phyloP scores from a whole-genome alignment of 2,888 invertebrate genomes.

The Pseudanteris insignis region DNA sequence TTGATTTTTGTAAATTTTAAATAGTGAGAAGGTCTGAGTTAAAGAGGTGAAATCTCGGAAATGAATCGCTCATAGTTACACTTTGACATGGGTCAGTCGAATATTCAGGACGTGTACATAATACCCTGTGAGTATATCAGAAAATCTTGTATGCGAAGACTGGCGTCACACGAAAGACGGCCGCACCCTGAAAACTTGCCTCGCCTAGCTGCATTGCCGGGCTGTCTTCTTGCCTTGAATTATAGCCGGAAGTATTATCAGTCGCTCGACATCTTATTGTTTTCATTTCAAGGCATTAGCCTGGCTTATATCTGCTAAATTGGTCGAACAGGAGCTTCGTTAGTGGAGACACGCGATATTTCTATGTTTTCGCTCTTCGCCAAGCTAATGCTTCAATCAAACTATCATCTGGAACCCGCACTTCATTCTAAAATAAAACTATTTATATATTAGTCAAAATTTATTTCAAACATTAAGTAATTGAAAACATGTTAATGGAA shows the following conservation, averaged over 20 bases:
- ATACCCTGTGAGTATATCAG: constrained; percentile 41
- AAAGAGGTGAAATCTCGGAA: constrained; percentile 15
- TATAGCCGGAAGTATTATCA: constrained; percentile 60
- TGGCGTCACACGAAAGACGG: constrained; percentile 46
- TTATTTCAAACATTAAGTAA: no score
- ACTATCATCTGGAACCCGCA: no score
- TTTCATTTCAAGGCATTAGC: constrained; percentile 55
- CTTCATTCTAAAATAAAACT: no score
- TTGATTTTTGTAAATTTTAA: no score
- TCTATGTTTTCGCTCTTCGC: no score
- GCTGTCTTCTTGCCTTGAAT: constrained; percentile 48
- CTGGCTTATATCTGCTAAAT: constrained; percentile 47
- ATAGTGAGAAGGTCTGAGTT: no score
- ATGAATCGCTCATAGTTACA: constrained; percentile 15
- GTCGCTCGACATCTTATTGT: constrained; percentile 53
- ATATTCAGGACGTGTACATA: constrained; percentile 22
- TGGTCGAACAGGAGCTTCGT: constrained; percentile 45
- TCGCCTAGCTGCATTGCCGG: constrained; percentile 39
- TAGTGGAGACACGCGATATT: constrained; percentile 37
- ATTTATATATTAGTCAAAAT: no score
- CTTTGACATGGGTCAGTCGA: constrained; percentile 22
- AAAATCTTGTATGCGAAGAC: constrained; percentile 47
- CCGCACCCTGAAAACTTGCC: constrained; percentile 49
- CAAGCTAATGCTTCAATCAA: no score
- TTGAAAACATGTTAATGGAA: no score